phyloP scores from a whole-genome alignment of 2,797 vertebrate genomes.

The Fringilla coelebs region DNA sequence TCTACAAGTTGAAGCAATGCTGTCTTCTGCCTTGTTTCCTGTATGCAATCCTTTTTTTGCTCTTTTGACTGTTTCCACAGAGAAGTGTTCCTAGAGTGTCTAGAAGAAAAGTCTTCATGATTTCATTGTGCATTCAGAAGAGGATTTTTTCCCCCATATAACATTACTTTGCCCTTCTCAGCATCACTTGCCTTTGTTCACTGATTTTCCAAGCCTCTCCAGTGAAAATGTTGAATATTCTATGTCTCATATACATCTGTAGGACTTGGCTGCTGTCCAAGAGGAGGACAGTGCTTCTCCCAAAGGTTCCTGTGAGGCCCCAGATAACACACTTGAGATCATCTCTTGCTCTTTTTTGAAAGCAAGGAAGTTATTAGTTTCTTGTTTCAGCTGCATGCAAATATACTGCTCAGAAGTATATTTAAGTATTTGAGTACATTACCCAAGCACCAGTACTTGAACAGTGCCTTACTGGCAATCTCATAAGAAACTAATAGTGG shows the following conservation, averaged over 20 bases:
- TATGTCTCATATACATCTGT: background rate
- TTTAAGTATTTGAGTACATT: background rate
- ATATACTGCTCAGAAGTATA: background rate
- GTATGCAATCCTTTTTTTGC: background rate
- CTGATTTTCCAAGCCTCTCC: background rate
- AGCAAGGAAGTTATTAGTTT: background rate
- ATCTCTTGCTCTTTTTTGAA: background rate
- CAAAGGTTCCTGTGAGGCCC: background rate
- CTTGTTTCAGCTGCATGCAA: background rate
- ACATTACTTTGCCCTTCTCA: constrained; percentile 2
- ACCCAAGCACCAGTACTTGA: background rate
- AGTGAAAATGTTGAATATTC: background rate
- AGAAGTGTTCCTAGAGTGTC: background rate
- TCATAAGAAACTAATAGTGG: background rate
- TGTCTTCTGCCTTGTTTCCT: background rate
- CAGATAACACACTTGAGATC: background rate
- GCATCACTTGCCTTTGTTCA: background rate
- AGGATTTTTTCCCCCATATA: background rate
- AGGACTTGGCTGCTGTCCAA: background rate
- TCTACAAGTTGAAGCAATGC: background rate
- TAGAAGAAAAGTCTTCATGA: background rate
- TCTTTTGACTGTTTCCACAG: background rate
- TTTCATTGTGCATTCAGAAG: background rate
- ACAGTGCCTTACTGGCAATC: background rate
- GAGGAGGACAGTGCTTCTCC: background rate